These are phyloP conservation scores for Benitochromis conjunctus DNA, from an alignment of 2,113 vertebrate genomes.

Conservation along the genomic window DNA sequence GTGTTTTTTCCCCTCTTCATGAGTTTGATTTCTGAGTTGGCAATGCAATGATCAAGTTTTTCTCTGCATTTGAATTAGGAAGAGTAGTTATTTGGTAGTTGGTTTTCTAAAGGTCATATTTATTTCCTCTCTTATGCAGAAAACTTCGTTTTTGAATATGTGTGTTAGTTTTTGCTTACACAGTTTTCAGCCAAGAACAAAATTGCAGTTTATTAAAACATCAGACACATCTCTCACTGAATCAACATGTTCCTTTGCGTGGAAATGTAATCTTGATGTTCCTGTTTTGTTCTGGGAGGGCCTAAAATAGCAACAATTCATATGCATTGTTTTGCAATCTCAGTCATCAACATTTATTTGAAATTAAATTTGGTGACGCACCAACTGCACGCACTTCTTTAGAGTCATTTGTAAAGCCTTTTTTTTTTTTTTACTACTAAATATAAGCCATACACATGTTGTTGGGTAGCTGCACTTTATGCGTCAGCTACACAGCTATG, in stretches of 20 bases:
- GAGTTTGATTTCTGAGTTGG: background rate
- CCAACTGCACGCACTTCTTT: background rate
- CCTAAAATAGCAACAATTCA: background rate
- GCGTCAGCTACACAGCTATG: background rate
- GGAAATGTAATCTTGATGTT: background rate
- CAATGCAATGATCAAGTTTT: background rate
- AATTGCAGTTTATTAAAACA: background rate
- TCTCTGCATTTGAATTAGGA: background rate
- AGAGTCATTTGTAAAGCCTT: background rate
- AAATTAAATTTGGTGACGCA: background rate
- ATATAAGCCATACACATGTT: background rate
- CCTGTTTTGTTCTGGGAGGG: background rate
- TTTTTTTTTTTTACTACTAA: background rate
- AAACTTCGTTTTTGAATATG: accelerated
- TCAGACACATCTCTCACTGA: background rate
- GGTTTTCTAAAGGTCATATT: background rate
- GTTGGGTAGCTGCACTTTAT: background rate
- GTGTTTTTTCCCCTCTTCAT: background rate
- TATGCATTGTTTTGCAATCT: background rate
- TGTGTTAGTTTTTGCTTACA: background rate
- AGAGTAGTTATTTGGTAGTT: background rate
- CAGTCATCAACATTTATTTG: background rate
- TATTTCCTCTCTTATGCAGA: background rate
- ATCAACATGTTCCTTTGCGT: background rate
- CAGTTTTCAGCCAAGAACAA: background rate